Percentiles rank a stretch among this genome's conserved stretches.
These are phyloP conservation scores for Myripristis murdjan DNA, from an alignment of 2,797 vertebrate species.

Conservation along the genomic window DNA sequence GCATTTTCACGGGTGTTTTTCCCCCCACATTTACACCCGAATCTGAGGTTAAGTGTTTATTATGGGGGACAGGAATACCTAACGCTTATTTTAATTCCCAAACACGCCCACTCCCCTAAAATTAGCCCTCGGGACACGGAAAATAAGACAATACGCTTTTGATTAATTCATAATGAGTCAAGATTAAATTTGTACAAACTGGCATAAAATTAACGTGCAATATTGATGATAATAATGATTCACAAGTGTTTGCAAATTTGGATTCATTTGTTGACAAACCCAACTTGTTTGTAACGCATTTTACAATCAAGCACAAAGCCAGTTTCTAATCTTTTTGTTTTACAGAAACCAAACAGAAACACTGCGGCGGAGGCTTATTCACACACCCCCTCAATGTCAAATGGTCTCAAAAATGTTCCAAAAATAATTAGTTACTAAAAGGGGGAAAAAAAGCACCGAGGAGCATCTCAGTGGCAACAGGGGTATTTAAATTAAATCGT, in stretches of 20 bases:
- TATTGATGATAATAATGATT: no score
- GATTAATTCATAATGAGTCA: background rate
- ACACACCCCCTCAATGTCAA: background rate
- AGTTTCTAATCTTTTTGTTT: background rate
- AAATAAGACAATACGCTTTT: constrained; percentile 57
- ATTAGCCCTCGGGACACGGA: constrained; percentile 53
- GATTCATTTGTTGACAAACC: background rate
- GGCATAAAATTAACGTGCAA: background rate
- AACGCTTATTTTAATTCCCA: constrained; percentile 32
- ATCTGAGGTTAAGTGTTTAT: background rate
- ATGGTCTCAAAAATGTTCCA: constrained; percentile 5
- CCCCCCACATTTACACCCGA: background rate
- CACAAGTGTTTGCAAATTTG: no score
- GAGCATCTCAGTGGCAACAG: background rate
- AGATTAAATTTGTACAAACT: background rate
- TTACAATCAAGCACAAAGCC: background rate
- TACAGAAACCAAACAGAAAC: background rate
- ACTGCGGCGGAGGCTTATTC: background rate
- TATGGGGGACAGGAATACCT: background rate
- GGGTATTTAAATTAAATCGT: background rate
- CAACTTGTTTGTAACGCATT: background rate
- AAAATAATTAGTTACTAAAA: constrained; percentile 41
- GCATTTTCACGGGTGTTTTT: background rate
- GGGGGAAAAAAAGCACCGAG: no score
- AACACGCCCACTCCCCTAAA: constrained; percentile 77